Evolutionary conservation across 2,113 vertebrate species (phyloP).

Genomic region (Ginglymostoma cirratum): DNA sequence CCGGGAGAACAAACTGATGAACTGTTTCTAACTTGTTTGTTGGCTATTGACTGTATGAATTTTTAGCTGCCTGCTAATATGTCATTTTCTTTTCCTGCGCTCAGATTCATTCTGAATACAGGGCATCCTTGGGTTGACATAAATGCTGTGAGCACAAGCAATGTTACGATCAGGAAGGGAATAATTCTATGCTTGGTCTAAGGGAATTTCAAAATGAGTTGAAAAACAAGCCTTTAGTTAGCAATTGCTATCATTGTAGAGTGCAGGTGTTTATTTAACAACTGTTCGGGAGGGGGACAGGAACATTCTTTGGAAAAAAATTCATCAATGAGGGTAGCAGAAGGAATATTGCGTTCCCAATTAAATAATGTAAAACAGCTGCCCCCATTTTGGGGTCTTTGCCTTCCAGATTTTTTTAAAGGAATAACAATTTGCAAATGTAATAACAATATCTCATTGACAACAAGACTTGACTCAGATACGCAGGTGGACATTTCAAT

Average conservation of each 20-base stretch:
- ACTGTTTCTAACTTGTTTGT: background rate
- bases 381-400: background rate
- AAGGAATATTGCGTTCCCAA: conserved; percentile 26
- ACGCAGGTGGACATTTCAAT: background rate
- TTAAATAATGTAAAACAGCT: conserved; percentile 24
- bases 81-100: background rate
- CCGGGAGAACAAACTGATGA: background rate
- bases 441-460: background rate
- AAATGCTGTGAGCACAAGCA: background rate
- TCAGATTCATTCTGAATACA: background rate
- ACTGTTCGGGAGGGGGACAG: background rate
- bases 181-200: background rate
- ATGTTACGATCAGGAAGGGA: background rate
- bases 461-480: background rate
- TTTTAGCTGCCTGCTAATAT: background rate
- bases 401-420: background rate
- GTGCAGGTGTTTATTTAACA: conserved; percentile 18
- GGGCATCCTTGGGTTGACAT: background rate
- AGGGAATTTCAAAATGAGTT: background rate
- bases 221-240: background rate
- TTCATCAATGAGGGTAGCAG: background rate
- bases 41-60: background rate
- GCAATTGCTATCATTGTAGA: background rate
- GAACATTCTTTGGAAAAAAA: background rate
- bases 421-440: background rate